Base-by-base conservation (phyloP, 92 coral and sea anemone genomes). In the Zoanthus sansibaricus region DNA sequence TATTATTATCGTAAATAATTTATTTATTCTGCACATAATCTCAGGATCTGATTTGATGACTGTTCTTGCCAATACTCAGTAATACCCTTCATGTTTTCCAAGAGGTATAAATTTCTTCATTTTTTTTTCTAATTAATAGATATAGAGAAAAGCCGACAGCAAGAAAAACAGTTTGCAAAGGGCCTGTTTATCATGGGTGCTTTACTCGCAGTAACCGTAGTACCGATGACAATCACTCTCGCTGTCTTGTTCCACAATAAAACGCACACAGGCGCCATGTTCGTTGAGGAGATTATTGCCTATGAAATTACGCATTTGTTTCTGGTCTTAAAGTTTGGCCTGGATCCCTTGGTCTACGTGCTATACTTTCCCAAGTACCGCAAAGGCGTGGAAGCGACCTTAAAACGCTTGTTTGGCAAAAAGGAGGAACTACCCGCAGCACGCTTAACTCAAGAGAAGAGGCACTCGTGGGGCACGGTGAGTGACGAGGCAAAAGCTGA, bases 341-440 rank as follows among this genome's bases (percentile, higher is more conserved):
- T 92, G 86, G 98, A 94, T 49, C 98, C 98, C 0, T 85, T 93
- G 14, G 89, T 94, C 3, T 91, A 92, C 44, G 90, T 93, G 4
- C 44, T 91, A 78, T 89, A 94, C 17, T 61, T 94, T 33, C 86
- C 92, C 15, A 93, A 91, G 86, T 94, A 93, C 82, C 91, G 98
- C 32, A 85, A 91, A 75, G 85, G 59, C 15, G 85, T 80, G 25
- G 25, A 44, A 12, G 85, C 85, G 5, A 67, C 85, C 25, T 54
- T 80, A 45, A 80, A 49, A 5, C 45, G 47, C 11, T 47, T 72
- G 16, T 80, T 18, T 67, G 55, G 59, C 30, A 80, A 45, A 61
- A 31, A 59, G 42, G 58, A 3, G 45, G 85, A 80, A 30, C 59
- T 80, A 15, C 85, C 85, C 1, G 72, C 15, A 46, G 75, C 47